These are phyloP conservation scores for Ammospiza nelsoni DNA, from an alignment of 2,113 vertebrate species.

Conservation along the genomic window DNA sequence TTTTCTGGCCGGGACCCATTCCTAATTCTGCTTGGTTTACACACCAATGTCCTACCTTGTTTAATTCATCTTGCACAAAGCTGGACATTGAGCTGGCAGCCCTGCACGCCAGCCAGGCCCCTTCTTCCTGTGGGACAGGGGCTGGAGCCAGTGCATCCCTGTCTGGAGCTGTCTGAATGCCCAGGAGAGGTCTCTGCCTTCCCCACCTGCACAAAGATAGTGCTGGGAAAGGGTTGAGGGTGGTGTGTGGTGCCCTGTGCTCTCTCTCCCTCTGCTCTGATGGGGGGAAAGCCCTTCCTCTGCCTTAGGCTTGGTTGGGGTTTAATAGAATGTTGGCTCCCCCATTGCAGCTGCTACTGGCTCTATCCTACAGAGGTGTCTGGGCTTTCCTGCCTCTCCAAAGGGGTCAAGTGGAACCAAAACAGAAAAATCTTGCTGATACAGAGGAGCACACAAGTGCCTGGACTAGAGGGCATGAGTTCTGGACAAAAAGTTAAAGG, in stretches of 20 bases:
- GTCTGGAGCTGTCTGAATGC: background rate
- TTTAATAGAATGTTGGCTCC: accelerated
- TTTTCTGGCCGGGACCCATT: background rate
- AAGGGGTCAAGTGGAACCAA: background rate
- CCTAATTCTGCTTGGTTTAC: background rate
- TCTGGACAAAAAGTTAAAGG: background rate
- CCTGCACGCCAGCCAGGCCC: background rate
- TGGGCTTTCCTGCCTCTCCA: background rate
- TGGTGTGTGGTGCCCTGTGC: accelerated
- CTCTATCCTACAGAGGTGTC: background rate
- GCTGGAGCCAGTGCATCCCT: background rate
- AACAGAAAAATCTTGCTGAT: background rate
- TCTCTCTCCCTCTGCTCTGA: background rate
- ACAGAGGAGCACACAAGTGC: accelerated
- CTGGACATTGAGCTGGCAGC: background rate
- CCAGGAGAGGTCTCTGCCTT: background rate
- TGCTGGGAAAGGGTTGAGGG: background rate
- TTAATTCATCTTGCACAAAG: background rate
- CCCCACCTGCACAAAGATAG: accelerated
- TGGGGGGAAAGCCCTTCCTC: background rate
- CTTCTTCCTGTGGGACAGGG: background rate
- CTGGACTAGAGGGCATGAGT: background rate
- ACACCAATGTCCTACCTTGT: accelerated
- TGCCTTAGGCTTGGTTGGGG: accelerated
- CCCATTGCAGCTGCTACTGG: background rate